These are phyloP conservation scores for Gephyroberyx darwinii DNA, from an alignment of 2,797 vertebrate genomes.

Conservation along the genomic window DNA sequence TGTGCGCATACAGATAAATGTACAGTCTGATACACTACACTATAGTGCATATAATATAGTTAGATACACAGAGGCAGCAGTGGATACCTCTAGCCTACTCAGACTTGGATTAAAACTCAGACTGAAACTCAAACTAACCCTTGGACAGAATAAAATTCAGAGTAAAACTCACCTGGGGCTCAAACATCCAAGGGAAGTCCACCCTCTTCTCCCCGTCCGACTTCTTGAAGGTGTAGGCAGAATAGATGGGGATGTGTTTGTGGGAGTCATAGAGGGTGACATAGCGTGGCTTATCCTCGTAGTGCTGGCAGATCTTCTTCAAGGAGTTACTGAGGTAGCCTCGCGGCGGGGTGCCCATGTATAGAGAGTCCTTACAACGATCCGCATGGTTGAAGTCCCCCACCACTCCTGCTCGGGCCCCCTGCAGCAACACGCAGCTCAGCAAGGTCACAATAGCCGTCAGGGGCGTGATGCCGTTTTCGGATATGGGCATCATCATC, in stretches of 20 bases:
- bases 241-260: conserved; percentile 77
- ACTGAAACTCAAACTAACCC: neutral
- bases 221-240: conserved; percentile 80
- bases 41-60: neutral
- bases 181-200: conserved; percentile 83
- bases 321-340: conserved; percentile 72
- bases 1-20: neutral
- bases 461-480: conserved; percentile 14
- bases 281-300: conserved; percentile 72
- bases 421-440: conserved; percentile 31
- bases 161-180: conserved; percentile 74
- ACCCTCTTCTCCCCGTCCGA: conserved; percentile 79
- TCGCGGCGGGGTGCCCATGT: conserved; percentile 77
- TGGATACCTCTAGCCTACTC: neutral
- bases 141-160: neutral
- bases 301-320: conserved; percentile 79
- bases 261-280: conserved; percentile 74
- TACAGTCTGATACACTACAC: neutral
- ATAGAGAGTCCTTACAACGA: conserved; percentile 79
- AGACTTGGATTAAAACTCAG: neutral
- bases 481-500: conserved; percentile 36
- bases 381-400: conserved; percentile 76
- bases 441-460: conserved; percentile 30
- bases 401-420: conserved; percentile 65
- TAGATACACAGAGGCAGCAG: neutral